phyloP scores from a whole-genome alignment of 2,113 vertebrate genomes.

The Lonchura striata region DNA sequence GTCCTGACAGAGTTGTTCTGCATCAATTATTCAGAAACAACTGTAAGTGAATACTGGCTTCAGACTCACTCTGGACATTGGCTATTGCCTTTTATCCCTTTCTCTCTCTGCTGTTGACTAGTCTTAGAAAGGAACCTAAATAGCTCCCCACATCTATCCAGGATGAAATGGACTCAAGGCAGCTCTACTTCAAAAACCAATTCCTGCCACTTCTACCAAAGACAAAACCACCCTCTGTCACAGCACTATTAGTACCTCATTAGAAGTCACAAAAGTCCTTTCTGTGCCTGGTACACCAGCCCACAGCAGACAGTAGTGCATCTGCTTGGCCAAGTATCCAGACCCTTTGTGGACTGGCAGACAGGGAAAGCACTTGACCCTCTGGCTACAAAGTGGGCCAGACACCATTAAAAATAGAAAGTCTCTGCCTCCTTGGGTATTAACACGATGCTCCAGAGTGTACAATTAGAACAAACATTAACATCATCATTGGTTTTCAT shows the following conservation, averaged over 20 bases:
- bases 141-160: not conserved
- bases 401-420: not conserved
- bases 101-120: not conserved
- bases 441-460: not conserved
- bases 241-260: not conserved
- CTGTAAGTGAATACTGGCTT: not conserved
- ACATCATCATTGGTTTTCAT: not conserved
- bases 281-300: not conserved
- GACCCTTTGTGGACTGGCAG: not conserved
- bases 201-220: not conserved
- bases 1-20: not conserved
- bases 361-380: not conserved
- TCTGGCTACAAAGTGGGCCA: not conserved
- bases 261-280: not conserved
- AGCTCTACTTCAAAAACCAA: not conserved
- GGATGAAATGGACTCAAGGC: not conserved
- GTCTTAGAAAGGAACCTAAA: not conserved
- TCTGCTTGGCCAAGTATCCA: not conserved
- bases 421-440: not conserved
- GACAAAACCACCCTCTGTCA: not conserved
- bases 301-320: not conserved
- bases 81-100: not conserved
- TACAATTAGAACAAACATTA: not conserved
- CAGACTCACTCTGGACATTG: not conserved
- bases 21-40: not conserved